Evolutionary conservation across 2,113 vertebrate genomes (phyloP).

Genomic region (Neofelis nebulosa): DNA sequence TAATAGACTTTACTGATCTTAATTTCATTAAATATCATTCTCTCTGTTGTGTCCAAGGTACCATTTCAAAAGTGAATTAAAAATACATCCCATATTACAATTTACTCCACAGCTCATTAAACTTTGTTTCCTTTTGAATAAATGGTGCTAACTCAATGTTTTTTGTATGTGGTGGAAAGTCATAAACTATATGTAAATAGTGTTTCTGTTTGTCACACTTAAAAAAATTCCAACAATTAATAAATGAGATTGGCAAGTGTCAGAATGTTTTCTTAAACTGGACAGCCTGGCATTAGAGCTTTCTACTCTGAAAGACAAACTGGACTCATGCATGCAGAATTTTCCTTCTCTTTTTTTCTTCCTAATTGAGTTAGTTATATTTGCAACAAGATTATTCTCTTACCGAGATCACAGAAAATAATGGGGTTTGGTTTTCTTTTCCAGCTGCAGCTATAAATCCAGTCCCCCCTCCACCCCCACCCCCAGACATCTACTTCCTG

Average conservation of each 20-base stretch:
- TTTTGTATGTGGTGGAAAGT: background rate
- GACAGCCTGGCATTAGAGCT: background rate
- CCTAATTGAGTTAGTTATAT: background rate
- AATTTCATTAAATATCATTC: background rate
- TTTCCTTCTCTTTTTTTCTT: background rate
- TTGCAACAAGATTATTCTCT: background rate
- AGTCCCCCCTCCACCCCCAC: background rate
- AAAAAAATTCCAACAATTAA: background rate
- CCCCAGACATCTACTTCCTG: background rate
- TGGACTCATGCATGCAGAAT: background rate
- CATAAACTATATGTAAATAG: background rate
- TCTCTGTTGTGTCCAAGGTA: background rate
- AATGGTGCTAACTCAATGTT: background rate
- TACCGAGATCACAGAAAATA: background rate
- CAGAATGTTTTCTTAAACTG: background rate
- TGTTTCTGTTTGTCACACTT: background rate
- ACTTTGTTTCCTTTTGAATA: background rate
- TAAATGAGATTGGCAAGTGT: background rate
- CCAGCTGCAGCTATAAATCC: background rate
- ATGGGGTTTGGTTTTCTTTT: background rate
- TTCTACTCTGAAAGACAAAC: background rate
- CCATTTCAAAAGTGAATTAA: constrained; percentile 12
- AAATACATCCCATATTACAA: background rate
- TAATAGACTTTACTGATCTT: constrained; percentile 13
- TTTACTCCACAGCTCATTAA: background rate